Evolutionary conservation across 2,797 vertebrate species (phyloP).

Genomic region (Myiotriccus ornatus): DNA sequence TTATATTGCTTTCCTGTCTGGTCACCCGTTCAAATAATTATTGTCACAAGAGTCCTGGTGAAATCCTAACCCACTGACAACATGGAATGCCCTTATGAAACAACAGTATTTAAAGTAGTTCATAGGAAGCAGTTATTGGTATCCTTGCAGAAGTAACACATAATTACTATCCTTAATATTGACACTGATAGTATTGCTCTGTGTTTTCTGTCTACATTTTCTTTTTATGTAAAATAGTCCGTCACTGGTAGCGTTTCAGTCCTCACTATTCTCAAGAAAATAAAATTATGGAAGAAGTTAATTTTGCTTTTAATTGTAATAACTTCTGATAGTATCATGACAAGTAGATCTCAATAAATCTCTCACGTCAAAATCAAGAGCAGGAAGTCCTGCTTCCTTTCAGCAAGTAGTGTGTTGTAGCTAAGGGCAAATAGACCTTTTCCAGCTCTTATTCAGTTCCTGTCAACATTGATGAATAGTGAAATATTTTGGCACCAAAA

Average conservation of each 20-base stretch:
- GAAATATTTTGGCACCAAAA: background rate
- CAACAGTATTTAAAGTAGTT: background rate
- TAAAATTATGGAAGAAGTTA: background rate
- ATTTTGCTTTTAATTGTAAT: constrained; percentile 10
- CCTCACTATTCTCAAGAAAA: background rate
- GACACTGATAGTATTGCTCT: background rate
- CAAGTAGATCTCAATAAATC: background rate
- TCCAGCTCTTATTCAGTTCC: background rate
- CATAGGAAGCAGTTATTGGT: background rate
- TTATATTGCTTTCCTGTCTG: background rate
- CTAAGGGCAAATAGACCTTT: constrained; percentile 9
- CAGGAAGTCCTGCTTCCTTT: constrained; percentile 4
- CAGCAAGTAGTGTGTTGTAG: background rate
- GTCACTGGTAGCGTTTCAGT: background rate
- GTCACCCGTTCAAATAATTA: background rate
- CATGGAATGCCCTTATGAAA: background rate
- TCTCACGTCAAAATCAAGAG: background rate
- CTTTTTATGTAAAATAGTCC: background rate
- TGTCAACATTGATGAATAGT: background rate
- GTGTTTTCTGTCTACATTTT: background rate
- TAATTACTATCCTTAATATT: background rate
- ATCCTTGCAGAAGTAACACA: background rate
- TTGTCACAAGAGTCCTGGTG: background rate
- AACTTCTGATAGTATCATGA: background rate
- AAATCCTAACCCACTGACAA: background rate